A percentile compares a stretch with the other conserved stretches of the same genome.
These are phyloP conservation scores for Chymomyza procnemis DNA, from an alignment of 2,888 invertebrate genomes.

Conservation along the genomic window DNA sequence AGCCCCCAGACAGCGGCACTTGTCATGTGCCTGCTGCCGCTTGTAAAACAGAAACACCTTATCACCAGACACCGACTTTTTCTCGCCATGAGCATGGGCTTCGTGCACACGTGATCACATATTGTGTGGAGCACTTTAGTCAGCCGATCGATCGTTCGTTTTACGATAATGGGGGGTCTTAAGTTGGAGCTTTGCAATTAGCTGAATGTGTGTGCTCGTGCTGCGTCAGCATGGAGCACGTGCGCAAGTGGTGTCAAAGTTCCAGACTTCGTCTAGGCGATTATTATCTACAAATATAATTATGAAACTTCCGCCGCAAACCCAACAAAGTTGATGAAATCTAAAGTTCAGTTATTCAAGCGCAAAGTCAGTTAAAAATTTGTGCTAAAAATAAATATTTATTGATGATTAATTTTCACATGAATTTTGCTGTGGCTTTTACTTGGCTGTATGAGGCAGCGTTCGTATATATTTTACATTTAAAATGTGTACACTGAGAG, in stretches of 20 bases:
- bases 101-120: slow-evolving; percentile 32
- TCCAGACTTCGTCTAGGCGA: too few species aligned
- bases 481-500: neutral
- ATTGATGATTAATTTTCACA: slow-evolving; percentile 4
- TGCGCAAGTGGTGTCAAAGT: neutral
- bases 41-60: slow-evolving; percentile 12
- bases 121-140: slow-evolving; percentile 3
- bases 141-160: slow-evolving; percentile 9
- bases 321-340: neutral
- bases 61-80: slow-evolving; percentile 25
- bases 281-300: neutral
- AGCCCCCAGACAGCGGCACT: neutral
- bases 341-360: slow-evolving; percentile 8
- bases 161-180: neutral
- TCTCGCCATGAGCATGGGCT: neutral
- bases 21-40: slow-evolving; percentile 15
- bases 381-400: slow-evolving; percentile 22
- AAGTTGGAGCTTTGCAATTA: neutral
- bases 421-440: neutral
- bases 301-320: neutral
- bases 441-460: neutral
- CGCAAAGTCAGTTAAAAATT: neutral
- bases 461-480: neutral
- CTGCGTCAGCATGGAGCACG: neutral
- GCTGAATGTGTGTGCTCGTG: neutral